Base-by-base conservation (phyloP, 2,888 invertebrate species). In the Thymelicus acteon region DNA sequence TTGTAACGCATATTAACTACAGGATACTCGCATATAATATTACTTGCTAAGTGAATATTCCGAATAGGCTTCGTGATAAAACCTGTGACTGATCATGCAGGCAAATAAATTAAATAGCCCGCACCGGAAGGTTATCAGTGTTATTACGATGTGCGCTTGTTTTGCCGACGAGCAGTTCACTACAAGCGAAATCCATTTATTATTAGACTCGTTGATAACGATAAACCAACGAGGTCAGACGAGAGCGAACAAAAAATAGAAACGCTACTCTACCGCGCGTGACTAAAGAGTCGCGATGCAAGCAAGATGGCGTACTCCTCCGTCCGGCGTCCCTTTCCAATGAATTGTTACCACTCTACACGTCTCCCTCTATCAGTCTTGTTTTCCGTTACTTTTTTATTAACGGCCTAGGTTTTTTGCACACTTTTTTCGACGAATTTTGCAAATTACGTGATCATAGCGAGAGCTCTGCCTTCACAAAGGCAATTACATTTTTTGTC, bases 151-250 rank as follows among this genome's bases (percentile, higher is more conserved):
- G 78, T 78, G 81, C 77, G 80, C 79, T 82, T 76, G 80, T 84
- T 84, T 79, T 82, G 79, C 79, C 80, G 77, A 80, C 84, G 85
- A 87, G 12, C 58, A 39, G 58, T 87, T 84, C 83, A 81, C 83
- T 81, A 84, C 83, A 79, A 83, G 84, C 84, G 80, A 88, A 90
- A 87, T 87, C 85, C 85, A 86, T 89, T 90, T 90, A 88, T 89
- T 89, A 88, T 89, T 90, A 88, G 84, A 84, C 83, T 79, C 78
- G 85, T 85, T 90, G 92, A 92, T 92, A 93, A 91, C 90, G 92
- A 93, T 93, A 92, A 91, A 91, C 84, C 87, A 89, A 89, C 90
- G 92, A 92, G 92, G 92, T 92, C 92, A 92, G 88, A 86, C 85
- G 84, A 88, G 69, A 90, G 80, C 87, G 86, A 84, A 89, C 91